Evolutionary conservation across 2,797 vertebrate species (phyloP).

Genomic region (Sebastes flavidus): DNA sequence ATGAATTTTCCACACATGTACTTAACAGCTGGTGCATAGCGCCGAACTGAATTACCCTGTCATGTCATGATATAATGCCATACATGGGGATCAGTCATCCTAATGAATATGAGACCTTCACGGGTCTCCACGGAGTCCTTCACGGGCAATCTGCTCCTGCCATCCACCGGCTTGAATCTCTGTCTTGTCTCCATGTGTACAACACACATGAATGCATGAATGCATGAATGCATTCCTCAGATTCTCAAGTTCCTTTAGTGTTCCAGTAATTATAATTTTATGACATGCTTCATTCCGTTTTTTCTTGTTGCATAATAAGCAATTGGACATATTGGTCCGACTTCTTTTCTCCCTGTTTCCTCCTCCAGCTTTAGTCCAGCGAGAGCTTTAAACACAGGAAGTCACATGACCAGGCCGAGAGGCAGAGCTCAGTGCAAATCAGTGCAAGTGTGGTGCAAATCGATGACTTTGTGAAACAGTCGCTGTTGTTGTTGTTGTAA

Average conservation of each 20-base stretch:
- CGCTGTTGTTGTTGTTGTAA: background rate
- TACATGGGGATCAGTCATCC: slow-evolving; percentile 57
- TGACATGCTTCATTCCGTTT: background rate
- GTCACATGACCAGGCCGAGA: slow-evolving; percentile 36
- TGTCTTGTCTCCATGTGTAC: slow-evolving; percentile 22
- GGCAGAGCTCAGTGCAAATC: slow-evolving; percentile 14
- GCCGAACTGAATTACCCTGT: slow-evolving; percentile 43
- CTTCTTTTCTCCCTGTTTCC: slow-evolving; percentile 1
- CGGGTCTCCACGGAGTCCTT: slow-evolving; percentile 56
- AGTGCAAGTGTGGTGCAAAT: slow-evolving; percentile 22
- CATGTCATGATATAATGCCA: slow-evolving; percentile 53
- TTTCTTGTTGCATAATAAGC: slow-evolving; percentile 16
- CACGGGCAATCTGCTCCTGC: slow-evolving; percentile 38
- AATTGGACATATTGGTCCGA: background rate
- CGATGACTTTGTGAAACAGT: slow-evolving; percentile 24
- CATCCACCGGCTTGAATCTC: slow-evolving; percentile 38
- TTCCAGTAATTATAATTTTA: background rate
- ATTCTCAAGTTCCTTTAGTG: background rate
- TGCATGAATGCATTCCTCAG: background rate
- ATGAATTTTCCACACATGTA: slow-evolving; percentile 30
- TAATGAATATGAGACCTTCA: slow-evolving; percentile 71
- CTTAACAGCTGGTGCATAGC: slow-evolving; percentile 32
- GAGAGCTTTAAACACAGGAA: slow-evolving; percentile 23
- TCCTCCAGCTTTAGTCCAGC: slow-evolving; percentile 3
- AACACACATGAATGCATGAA: background rate